Percentiles rank a stretch among this genome's conserved stretches.
Conservation (phyloP, 2,797 vertebrate genomes). For the Tamandua tetradactyla region DNA sequence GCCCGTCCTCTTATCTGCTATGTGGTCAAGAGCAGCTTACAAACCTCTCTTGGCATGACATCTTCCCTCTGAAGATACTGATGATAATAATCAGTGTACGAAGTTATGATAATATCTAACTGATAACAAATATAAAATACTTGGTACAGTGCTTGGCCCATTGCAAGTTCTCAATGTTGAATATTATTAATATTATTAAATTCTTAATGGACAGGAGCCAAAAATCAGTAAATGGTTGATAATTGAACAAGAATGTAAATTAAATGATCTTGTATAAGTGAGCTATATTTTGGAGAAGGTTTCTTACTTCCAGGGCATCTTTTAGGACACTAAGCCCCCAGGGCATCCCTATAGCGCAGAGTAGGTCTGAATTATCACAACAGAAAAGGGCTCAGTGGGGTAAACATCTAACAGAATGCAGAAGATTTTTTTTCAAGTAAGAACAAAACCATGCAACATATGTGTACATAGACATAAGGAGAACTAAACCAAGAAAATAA, state of each 20-base stretch:
- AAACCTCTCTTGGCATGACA: not conserved
- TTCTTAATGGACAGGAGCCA: not conserved
- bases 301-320: not conserved
- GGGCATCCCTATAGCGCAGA: slow-evolving; percentile 1
- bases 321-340: not conserved
- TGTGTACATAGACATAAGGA: slow-evolving; percentile 39
- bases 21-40: not conserved
- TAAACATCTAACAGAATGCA: slow-evolving; percentile 14
- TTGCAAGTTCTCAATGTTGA: not conserved
- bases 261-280: not conserved
- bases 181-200: not conserved
- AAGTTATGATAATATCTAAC: not conserved
- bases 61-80: not conserved
- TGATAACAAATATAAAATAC: not conserved
- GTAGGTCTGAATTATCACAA: not conserved
- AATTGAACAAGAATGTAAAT: slow-evolving; percentile 1
- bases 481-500: slow-evolving; percentile 36
- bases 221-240: slow-evolving; percentile 12
- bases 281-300: not conserved
- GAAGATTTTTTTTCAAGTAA: slow-evolving; percentile 38
- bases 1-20: not conserved
- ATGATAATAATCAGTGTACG: not conserved
- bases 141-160: not conserved
- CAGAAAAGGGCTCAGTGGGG: not conserved
- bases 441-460: slow-evolving; percentile 66